Conservation (phyloP, 2,797 vertebrate genomes). For the Alcedo atthis region DNA sequence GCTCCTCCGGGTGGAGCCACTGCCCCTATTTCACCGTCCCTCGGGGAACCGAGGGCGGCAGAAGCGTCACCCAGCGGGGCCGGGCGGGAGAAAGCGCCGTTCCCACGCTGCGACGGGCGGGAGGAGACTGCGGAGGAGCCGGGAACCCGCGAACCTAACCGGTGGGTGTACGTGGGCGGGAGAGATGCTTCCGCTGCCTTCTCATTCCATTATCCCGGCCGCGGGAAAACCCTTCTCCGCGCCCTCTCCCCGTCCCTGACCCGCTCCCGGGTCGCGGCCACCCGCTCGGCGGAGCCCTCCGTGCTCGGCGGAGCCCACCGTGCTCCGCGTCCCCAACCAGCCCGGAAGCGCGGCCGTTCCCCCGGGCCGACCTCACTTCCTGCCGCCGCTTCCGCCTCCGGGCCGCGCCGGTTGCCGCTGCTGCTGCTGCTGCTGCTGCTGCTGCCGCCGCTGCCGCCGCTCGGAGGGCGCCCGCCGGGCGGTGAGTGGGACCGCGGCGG, state of each 20-base stretch:
- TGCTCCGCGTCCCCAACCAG: background rate
- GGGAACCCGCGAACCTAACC: background rate
- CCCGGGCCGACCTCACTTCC: background rate
- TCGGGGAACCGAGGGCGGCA: fast-evolving
- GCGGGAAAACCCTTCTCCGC: fast-evolving
- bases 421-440: too few species aligned
- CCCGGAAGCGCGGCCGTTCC: background rate
- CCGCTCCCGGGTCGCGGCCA: background rate
- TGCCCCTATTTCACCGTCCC: too few species aligned
- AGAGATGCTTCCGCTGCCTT: background rate
- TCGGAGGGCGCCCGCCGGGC: background rate
- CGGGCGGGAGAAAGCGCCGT: background rate
- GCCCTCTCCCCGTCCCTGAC: background rate
- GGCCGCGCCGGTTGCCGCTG: background rate
- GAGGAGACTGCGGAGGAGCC: too few species aligned
- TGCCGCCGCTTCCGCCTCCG: background rate
- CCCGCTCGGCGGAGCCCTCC: fast-evolving
- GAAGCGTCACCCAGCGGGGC: background rate
- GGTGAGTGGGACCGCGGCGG: background rate
- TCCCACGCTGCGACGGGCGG: background rate
- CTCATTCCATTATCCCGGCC: background rate
- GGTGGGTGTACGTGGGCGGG: too few species aligned
- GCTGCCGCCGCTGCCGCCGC: background rate
- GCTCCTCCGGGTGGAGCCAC: background rate
- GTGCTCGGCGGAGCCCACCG: too few species aligned